These are phyloP conservation scores for Agonopterix subpropinquella DNA, from an alignment of 2,888 invertebrate genomes.

Conservation along the genomic window DNA sequence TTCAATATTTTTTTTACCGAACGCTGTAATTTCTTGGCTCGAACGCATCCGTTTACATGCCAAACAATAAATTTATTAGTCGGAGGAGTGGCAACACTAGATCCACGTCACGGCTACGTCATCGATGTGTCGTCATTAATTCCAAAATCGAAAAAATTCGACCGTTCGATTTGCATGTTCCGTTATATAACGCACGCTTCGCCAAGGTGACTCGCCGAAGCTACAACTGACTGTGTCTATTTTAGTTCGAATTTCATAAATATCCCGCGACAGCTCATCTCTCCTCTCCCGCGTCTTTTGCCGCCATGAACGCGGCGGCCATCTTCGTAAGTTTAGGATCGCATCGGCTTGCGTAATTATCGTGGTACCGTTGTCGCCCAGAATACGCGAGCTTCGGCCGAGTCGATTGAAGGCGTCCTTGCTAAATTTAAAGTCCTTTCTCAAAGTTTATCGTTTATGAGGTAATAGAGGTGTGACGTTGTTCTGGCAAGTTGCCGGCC, in stretches of 20 bases:
- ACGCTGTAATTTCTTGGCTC: conserved; percentile 75
- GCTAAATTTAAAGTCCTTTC: conserved; percentile 73
- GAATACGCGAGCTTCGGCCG: neutral
- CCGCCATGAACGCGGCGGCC: conserved; percentile 50
- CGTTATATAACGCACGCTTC: conserved; percentile 59
- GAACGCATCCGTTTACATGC: conserved; percentile 75
- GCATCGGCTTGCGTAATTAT: conserved; percentile 57
- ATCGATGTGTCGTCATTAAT: conserved; percentile 55
- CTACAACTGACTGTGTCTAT: conserved; percentile 69
- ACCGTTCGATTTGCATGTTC: conserved; percentile 34
- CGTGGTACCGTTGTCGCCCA: conserved; percentile 39
- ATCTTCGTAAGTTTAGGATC: conserved; percentile 35
- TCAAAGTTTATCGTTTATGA: conserved; percentile 68
- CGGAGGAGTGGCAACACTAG: conserved; percentile 70
- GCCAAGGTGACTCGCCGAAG: conserved; percentile 72
- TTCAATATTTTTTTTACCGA: conserved; percentile 74
- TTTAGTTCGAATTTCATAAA: conserved; percentile 74
- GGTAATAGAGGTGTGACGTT: conserved; percentile 65
- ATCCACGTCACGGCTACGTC: conserved; percentile 63
- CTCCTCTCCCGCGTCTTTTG: conserved; percentile 69
- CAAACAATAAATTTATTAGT: conserved; percentile 76
- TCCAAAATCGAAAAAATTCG: conserved; percentile 49
- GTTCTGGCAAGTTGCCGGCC: conserved; percentile 72
- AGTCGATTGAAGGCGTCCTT: conserved; percentile 54
- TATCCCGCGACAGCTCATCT: conserved; percentile 73